Conservation (phyloP, 2,113 vertebrate species). For the Forbesichthys agassizii region DNA sequence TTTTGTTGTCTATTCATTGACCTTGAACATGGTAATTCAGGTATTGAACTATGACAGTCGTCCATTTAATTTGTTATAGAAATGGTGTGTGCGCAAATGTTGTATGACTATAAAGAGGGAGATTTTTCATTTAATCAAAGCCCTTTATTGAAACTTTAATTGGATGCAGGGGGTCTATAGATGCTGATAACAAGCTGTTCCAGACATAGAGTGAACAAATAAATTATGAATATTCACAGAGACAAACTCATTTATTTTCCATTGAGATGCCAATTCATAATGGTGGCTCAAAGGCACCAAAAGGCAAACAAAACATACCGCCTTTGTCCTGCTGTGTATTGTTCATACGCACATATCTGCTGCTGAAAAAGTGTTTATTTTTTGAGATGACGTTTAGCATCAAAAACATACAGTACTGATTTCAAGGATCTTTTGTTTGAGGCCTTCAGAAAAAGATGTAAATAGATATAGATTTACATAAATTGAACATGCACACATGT, state of each 20-base stretch:
- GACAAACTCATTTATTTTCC: slow-evolving; percentile 31
- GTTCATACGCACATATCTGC: slow-evolving; percentile 22
- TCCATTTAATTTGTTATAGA: too few relatives aligned
- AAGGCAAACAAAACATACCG: slow-evolving; percentile 28
- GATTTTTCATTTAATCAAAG: slow-evolving; percentile 15
- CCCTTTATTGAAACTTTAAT: slow-evolving; percentile 35
- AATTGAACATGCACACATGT: slow-evolving; percentile 7
- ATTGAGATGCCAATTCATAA: slow-evolving; percentile 24
- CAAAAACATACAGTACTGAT: slow-evolving; percentile 10
- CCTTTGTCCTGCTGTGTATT: not conserved
- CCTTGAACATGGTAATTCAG: too few relatives aligned
- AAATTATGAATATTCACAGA: slow-evolving; percentile 46
- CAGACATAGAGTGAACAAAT: slow-evolving; percentile 22
- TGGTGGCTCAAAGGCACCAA: slow-evolving; percentile 16
- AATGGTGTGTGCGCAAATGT: not conserved
- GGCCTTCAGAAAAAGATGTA: not conserved
- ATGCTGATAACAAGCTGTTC: slow-evolving; percentile 28
- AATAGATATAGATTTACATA: not conserved
- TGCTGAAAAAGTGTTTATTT: slow-evolving; percentile 6
- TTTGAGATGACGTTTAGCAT: not conserved
- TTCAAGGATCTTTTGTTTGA: slow-evolving; percentile 9
- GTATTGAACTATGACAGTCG: too few relatives aligned
- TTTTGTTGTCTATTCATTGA: too few relatives aligned
- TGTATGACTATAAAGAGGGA: not conserved
- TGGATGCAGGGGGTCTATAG: slow-evolving; percentile 38